A percentile compares a stretch with the other conserved stretches of the same genome.
Evolutionary conservation across 2,888 invertebrate species (phyloP).

Genomic region (Apamea monoglypha): DNA sequence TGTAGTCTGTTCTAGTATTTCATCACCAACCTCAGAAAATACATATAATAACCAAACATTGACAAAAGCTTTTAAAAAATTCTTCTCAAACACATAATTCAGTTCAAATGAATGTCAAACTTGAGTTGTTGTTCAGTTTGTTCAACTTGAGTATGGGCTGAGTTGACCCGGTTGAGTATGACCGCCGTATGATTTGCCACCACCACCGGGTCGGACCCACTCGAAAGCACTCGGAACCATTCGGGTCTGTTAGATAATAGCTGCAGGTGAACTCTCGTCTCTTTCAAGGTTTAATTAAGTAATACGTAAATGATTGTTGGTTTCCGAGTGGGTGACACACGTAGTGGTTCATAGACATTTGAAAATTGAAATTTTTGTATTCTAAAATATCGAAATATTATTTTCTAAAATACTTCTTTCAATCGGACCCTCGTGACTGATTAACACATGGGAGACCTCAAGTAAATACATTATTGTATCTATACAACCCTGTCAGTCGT

Average conservation of each 20-base stretch:
- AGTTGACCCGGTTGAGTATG: conserved; percentile 47
- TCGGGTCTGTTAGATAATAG: conserved; percentile 35
- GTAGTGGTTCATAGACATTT: not conserved
- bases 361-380: not conserved
- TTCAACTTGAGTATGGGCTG: conserved; percentile 54
- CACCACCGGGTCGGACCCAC: not conserved
- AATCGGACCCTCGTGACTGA: conserved; percentile 15
- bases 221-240: conserved; percentile 12
- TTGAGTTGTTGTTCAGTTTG: conserved; percentile 51
- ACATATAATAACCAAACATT: conserved; percentile 35
- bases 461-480: not conserved
- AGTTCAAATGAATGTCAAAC: conserved; percentile 37
- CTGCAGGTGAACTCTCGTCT: conserved; percentile 30
- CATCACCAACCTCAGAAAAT: conserved; percentile 26
- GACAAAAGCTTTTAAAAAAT: conserved; percentile 30
- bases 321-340: conserved; percentile 17
- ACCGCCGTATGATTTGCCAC: conserved; percentile 16
- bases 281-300: conserved; percentile 42
- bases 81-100: conserved; percentile 35
- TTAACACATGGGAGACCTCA: not conserved
- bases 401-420: not conserved
- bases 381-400: not conserved
- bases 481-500: not conserved
- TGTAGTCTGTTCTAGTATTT: conserved; percentile 20
- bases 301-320: conserved; percentile 21